These are phyloP conservation scores for Aplysina aerophoba DNA, from an alignment of 37 sponge, comb jelly and placozoan species.

Conservation along the genomic window DNA sequence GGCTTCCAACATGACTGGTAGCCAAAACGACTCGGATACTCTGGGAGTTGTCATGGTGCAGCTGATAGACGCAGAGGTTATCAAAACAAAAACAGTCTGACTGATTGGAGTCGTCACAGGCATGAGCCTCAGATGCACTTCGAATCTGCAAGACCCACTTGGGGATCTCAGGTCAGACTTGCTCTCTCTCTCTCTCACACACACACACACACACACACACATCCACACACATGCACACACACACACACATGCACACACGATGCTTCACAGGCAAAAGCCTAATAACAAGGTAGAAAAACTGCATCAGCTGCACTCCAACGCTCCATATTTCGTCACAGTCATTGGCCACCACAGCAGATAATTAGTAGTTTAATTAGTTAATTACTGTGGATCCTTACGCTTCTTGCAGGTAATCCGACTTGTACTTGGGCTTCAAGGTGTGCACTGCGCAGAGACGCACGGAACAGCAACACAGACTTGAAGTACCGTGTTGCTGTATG, in stretches of 20 bases:
- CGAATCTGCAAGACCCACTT: not conserved
- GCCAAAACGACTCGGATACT: not conserved
- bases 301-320: constrained; percentile 1
- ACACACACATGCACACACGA: not conserved
- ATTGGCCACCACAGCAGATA: not conserved
- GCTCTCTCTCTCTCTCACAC: too few relatives aligned
- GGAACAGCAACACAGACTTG: not conserved
- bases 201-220: too few relatives aligned
- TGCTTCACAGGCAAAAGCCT: constrained; percentile 24
- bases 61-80: not conserved
- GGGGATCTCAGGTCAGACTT: too few relatives aligned
- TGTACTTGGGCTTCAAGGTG: constrained; percentile 74
- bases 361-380: too few relatives aligned
- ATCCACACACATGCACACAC: too few relatives aligned
- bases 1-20: too few relatives aligned
- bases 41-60: constrained; percentile 8
- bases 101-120: not conserved
- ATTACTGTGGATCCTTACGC: constrained; percentile 68
- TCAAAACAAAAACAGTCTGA: not conserved
- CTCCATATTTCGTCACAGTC: constrained; percentile 17
- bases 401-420: constrained; percentile 66
- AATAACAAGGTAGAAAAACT: constrained; percentile 33
- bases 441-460: constrained; percentile 52
- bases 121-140: constrained; percentile 26
- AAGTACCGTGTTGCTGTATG: too few relatives aligned